Evolutionary conservation across 2,113 vertebrate genomes (phyloP), one percentile per base, ranked within the genome.

Genomic region (Nibea albiflora): DNA sequence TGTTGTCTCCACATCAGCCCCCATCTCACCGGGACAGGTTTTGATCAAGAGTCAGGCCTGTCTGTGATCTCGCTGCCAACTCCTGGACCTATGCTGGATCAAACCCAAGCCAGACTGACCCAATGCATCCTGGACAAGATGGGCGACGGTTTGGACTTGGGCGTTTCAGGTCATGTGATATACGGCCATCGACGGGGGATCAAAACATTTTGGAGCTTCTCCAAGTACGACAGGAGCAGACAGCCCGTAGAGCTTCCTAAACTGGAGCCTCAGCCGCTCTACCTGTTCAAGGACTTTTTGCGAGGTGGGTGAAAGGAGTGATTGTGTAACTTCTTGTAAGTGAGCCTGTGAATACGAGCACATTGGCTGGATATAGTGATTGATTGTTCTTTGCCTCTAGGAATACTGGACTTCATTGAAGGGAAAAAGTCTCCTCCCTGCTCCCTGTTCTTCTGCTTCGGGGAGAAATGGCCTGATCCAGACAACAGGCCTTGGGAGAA

Each of bases 401-500:
- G 94, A 39, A 87, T 97, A 53, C 47, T 86, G 11, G 73, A 88
- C 20, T 97, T 96, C 77, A 93, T 95, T 0, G 71, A 54, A 0
- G 72, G 76, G 0, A 17, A 78, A n/a, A 73, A 76, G 0, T 92
- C 93, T 4, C 96, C 96, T 20, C 89, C 94, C 12, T 96, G 93
- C 71, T 93, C 93, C 1, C 84, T 97, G 54, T 97, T 95, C 94
- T 92, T 98, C 76, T 97, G 95, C 78, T 83, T 97, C 1, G 97
- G 96, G n/a, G 96, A 98, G 76, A 81, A 91, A 3, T 98, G 97
- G 97, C 97, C 96, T 0, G 96, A 96, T 56, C 91, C 92, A 16
- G 69, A 85, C 1, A 78, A 88, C 22, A 91, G 53, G 64, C 88
- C 93, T 0, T 97, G 96, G 97, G 93, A 92, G 76, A 97, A 95